Evolutionary conservation across 92 coral and sea anemone genomes (phyloP), one percentile per base, ranked within the genome.

Genomic region (Phenganax stokvisi): DNA sequence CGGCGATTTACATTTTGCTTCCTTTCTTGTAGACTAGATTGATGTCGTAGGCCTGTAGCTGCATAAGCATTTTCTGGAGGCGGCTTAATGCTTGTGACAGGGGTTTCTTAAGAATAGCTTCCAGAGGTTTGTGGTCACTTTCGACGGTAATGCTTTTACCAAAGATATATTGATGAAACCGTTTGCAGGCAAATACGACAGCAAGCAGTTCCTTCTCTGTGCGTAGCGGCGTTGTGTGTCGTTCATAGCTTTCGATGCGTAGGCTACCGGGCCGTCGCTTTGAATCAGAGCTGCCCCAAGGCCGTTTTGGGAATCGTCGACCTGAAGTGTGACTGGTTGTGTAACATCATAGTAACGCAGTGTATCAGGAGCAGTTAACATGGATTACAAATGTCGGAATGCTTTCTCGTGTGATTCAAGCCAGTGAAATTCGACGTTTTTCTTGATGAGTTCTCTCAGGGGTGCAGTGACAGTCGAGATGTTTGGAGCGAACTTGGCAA

Each of bases 31-130:
- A 60, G 17, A 60, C 66, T 27, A 60, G 20, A 27, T 60, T 60
- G 66, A 60, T 60, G 66, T 60, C 66, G 66, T 60, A 60, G 66
- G 13, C 66, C 17, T 60, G 66, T 60, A 60, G 66, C 66, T 60
- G 66, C 66, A 60, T 60, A 6, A 60, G 17, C 66, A 60, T 60
- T 6, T 60, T 60, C 66, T 20, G 25, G 25, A 20, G 25, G 25
- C 25, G 25, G 25, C 25, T 20, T 20, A 20, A 20, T 20, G 25
- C 25, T 20, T 20, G 25, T 20, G 25, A 20, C 25, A 20, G 25
- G 25, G 25, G 25, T 20, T 20, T 20, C 20, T 60, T 60, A 16
- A 60, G 20, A 60, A 60, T 60, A 60, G 66, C 66, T 16, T 60
- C 66, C 66, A 60, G 66, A 60, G 66, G 66, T 60, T 20, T 20